Base-by-base conservation (phyloP, 1,140 invertebrate genomes). In the Cherax destructor region DNA sequence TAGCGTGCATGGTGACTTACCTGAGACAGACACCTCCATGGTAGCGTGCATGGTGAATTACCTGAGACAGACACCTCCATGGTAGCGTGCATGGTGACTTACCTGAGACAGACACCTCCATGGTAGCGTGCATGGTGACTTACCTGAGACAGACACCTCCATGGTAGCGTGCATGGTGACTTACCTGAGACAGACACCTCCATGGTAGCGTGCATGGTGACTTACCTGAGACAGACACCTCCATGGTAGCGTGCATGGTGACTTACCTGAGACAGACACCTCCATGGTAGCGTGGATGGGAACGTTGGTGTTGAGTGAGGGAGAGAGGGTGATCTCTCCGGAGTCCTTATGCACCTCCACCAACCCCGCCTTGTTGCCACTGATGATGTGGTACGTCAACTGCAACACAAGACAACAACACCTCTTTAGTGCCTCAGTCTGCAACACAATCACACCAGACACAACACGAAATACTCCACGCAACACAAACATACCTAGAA, bases 241-340 rank as follows among this genome's bases (percentile, higher is more conserved):
- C n/a, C 0, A 41, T 41, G 30, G 30, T 41, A 41, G 2, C 30
- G 30, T 41, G 30, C 0, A 41, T 41, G 30, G 30, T 56, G 4
- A 30, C 95, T 94, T 94, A 97, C 97, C 97, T 88, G 97, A 96
- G 0, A 99, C 99, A 49, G 97, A 98, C 16, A 99, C 97, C 95
- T 99, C 97, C 97, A 99, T 98, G 0, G 97, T 97, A 6, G 98
- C 98, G 61, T 98, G 96, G 94, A 99, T 97, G 0, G 98, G 97
- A 10, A 99, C 98, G 95, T 99, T 99, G 6, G 99, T 99, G 94
- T 99, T 99, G 3, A 99, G 95, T 93, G 98, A 97, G 0, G 98
- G 97, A 41, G 98, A 98, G 0, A 99, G 95, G 11, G 96, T 97
- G 80, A 99, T 96, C 56, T 97, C 96, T 4, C 99, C 99, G 0